Conservation (phyloP, 2,797 vertebrate species). For the Xiphophorus birchmanni region DNA sequence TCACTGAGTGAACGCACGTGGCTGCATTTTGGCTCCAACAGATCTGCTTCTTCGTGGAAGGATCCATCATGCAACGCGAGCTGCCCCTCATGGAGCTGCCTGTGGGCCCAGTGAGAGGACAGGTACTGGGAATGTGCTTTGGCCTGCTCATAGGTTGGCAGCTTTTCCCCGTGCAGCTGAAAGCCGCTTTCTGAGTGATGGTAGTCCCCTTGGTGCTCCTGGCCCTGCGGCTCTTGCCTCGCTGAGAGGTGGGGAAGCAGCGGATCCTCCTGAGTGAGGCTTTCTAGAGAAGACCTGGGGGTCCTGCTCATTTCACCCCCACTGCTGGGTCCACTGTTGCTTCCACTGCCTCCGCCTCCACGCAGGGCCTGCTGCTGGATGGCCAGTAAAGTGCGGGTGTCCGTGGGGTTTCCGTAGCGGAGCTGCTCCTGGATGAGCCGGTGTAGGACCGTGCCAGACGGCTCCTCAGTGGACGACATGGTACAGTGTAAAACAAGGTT, state of each 20-base stretch:
- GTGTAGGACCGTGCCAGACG: constrained; percentile 95
- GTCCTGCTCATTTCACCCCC: constrained; percentile 78
- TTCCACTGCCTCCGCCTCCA: constrained; percentile 76
- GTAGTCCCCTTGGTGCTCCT: constrained; percentile 93
- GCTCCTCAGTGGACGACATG: constrained; percentile 95
- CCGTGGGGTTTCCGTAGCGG: constrained; percentile 95
- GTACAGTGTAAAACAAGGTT: constrained; percentile 28
- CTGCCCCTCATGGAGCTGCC: constrained; percentile 58
- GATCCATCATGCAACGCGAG: constrained; percentile 58
- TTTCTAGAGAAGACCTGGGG: constrained; percentile 90
- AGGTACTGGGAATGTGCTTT: constrained; percentile 92
- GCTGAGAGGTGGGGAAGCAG: constrained; percentile 90
- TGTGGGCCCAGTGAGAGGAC: constrained; percentile 82
- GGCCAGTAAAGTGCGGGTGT: constrained; percentile 93
- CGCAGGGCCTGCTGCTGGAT: constrained; percentile 91
- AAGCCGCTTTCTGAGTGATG: constrained; percentile 88
- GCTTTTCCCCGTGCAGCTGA: constrained; percentile 88
- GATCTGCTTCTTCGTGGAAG: constrained; percentile 82
- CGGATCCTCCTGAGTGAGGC: constrained; percentile 89
- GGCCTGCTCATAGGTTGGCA: constrained; percentile 96
- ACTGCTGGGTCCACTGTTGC: constrained; percentile 85
- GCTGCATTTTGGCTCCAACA: constrained; percentile 86
- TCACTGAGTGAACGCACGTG: constrained; percentile 94
- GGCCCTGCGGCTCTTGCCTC: constrained; percentile 96
- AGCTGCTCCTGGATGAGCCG: constrained; percentile 98